Base-by-base conservation (phyloP, 2,113 vertebrate species). In the Hoplias malabaricus region DNA sequence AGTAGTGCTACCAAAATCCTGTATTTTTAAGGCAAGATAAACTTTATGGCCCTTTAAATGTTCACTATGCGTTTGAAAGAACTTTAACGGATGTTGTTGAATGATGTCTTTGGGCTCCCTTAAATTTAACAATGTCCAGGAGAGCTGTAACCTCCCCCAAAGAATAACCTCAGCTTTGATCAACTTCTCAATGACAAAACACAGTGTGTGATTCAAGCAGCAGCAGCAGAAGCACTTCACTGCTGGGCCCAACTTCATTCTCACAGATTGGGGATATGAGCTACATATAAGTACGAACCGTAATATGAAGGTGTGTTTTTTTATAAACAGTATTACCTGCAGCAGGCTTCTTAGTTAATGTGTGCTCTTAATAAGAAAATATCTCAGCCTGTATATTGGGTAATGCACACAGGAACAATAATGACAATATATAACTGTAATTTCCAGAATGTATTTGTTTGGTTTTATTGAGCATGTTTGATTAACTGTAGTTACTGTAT, bases 11-110 rank as follows among this genome's bases (percentile, higher is more conserved):
- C n/a, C n/a, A 19, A 29, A 12, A 75, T 7, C 16, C 9, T 40
- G n/a, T 56, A 29, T 67, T 23, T 54, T 56, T 75, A 57, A 33
- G 16, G 8, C 19, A 23, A 68, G n/a, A 13, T 23, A 43, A 57
- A 43, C 19, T 69, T 69, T 77, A 69, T 2, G 29, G 54, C 19
- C 11, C 63, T 69, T 77, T 77, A 56, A 56, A 43, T n/a, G 31
- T 19, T 59, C 34, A 21, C 40, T 23, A 29, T 16, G 57, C 31
- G 33, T 69, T 48, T 33, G 57, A 48, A 57, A 69, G 38, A 57
- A 13, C 6, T 19, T 69, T 78, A 70, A 70, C 14, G 50, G 67
- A 78, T 19, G 40, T 31, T 70, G 31, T 14, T 62, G 50, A 59
- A 62, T 77, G 11, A 48, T 31, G 27, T 78, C 67, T 78, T 42